Evolutionary conservation across 37 sponge, comb jelly and placozoan species (phyloP), one percentile per base, ranked within the genome.

Genomic region (Eunapius fragilis): DNA sequence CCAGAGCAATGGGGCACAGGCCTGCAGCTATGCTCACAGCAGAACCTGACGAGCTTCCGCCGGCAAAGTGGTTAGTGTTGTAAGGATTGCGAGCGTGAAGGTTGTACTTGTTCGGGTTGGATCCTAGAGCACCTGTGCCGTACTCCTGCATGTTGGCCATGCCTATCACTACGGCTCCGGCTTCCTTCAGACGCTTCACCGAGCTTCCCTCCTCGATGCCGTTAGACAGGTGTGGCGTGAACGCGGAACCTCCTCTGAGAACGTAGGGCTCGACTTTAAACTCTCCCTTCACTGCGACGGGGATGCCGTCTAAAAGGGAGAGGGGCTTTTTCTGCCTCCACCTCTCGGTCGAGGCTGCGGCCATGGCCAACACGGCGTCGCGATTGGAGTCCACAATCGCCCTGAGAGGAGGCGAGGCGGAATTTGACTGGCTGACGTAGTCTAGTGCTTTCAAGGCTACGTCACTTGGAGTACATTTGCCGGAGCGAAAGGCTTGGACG

Each of bases 111-210:
- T 96, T 89, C 25, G 94, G 94, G 78, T 98, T 98, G 71, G 94
- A 92, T 0, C 98, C 98, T 2, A 94, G 37, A 25, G 94, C 77
- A 31, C 98, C 94, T 23, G 87, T 86, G n/a, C 98, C 98, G 89
- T 94, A 90, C 77, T 98, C 98, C 27, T 91, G 93, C 91, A 98
- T 86, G 82, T 94, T 98, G 48, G 98, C 84, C 67, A 95, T 69
- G 19, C 98, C 98, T 25, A 98, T 85, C n/a, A 98, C 82, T 25
- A 98, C 79, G 27, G 96, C 98, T 34, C 98, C 98, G 23, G 79
- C 82, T 25, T 87, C 68, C 82, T 85, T 87, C 73, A 98, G 86
- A 47, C 84, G 92, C 75, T 72, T 67, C 33, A 77, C 91, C 33
- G 85, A 33, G 30, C 50, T 77, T 67, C 88, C 76, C 67, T 93